These are phyloP conservation scores for Phrynocephalus vlangalii DNA, from an alignment of 2,797 vertebrate species.

Conservation along the genomic window DNA sequence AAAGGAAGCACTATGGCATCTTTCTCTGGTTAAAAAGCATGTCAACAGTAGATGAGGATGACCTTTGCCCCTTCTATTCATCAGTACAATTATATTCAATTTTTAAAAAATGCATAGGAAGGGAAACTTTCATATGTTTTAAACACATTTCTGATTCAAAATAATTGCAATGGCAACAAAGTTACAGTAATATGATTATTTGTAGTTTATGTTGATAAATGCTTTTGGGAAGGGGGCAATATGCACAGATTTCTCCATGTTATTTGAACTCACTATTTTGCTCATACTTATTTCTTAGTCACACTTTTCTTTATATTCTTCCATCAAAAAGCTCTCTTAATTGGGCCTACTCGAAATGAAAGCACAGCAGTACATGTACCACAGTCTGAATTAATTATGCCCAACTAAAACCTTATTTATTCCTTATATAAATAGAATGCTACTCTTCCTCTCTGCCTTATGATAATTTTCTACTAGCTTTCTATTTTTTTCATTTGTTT, in stretches of 20 bases:
- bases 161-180: neutral
- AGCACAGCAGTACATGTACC: neutral
- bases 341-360: neutral
- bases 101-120: slow-evolving; percentile 19
- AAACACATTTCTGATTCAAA: slow-evolving; percentile 4
- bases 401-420: too few species aligned
- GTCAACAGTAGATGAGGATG: neutral
- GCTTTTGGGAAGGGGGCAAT: neutral
- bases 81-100: neutral
- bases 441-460: too few species aligned
- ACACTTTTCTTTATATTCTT: neutral
- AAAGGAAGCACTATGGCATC: neutral
- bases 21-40: too few species aligned
- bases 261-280: neutral
- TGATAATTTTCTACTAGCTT: too few species aligned
- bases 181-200: slow-evolving; percentile 15
- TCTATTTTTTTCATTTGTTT: too few species aligned
- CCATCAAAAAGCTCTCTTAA: neutral
- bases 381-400: neutral
- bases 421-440: too few species aligned
- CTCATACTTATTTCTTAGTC: neutral
- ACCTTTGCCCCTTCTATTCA: neutral
- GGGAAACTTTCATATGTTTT: slow-evolving; percentile 18
- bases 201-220: slow-evolving; percentile 14
- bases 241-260: neutral